Evolutionary conservation across 1,140 invertebrate species (phyloP).

Genomic region (Oryzaephilus surinamensis): DNA sequence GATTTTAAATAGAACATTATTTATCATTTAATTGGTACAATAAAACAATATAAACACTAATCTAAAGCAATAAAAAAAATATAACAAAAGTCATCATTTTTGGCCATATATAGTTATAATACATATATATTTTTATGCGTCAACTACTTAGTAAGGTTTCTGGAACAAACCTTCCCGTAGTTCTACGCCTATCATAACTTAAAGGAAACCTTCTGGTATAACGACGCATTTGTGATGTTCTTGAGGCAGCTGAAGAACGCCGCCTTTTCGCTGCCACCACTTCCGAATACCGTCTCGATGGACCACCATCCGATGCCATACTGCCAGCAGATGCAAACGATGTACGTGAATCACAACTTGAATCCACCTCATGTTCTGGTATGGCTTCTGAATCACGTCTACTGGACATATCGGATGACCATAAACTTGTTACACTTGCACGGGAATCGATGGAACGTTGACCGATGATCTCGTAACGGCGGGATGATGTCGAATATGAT

Average conservation of each 20-base stretch:
- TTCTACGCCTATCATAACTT: constrained; percentile 34
- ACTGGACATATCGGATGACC: constrained; percentile 34
- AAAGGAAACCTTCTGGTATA: constrained; percentile 34
- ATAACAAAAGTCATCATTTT: no score
- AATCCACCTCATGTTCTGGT: constrained; percentile 34
- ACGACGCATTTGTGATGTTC: constrained; percentile 32
- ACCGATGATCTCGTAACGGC: constrained; percentile 35
- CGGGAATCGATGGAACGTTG: constrained; percentile 35
- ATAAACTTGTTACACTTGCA: constrained; percentile 30
- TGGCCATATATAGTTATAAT: no score
- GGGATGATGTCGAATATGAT: constrained; percentile 32
- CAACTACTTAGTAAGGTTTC: no score
- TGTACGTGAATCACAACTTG: constrained; percentile 26
- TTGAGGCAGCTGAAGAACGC: constrained; percentile 22
- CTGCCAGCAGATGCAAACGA: constrained; percentile 27
- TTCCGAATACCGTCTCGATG: constrained; percentile 34
- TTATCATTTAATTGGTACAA: no score
- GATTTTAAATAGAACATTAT: no score
- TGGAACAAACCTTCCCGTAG: constrained; percentile 39
- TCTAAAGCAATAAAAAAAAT: no score
- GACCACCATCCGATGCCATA: constrained; percentile 29
- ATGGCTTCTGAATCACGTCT: constrained; percentile 34
- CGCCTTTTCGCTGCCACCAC: constrained; percentile 19
- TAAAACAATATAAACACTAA: no score
- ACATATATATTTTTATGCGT: no score